Base-by-base conservation (phyloP, 2,797 vertebrate genomes). In the Notamacropus eugenii region DNA sequence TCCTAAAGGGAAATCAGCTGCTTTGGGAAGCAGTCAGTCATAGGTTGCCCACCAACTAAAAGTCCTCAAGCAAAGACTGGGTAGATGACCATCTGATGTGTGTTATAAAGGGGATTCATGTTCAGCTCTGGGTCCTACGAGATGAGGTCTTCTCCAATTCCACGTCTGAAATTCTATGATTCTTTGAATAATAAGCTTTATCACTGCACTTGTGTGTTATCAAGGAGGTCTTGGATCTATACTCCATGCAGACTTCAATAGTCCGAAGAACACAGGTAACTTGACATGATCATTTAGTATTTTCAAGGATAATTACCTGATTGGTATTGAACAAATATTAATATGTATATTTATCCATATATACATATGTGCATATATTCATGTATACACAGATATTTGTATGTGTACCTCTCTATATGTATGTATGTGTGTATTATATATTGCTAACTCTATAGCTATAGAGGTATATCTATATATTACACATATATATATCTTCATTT, bases 231-330 rank as follows among this genome's bases (percentile, higher is more conserved):
- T 95, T 22, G 92, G 62, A 94, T 13, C n/a, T 90, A 57, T 40
- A 31, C 31, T 91, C 95, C 28, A 31, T 95, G 40, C 40, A 8
- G 92, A 62, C 50, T 95, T 96, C 59, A 95, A 50, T 96, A 94
- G n/a, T 24, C 28, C 50, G 50, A 95, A 92, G 93, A 87, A 92
- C 31, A 57, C 82, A 91, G 82, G 67, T 93, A 9, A 29, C 92
- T 95, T 96, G 52, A 58, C 94, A n/a, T 90, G 31, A 59, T 94
- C 46, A 94, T 94, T 1, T 9, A 92, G 11, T 58, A 58, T 58
- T 58, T 58, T 57, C 27, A 58, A 58, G 27, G 57, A 29, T 58
- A 58, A 92, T 54, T 95, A 91, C 96, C 93, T 54, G 29, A 74
- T 94, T 82, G 9, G 2, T 82, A 82, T 82, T 82, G 67, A 46